Conservation (phyloP, 2,797 vertebrate genomes). For the Lates japonicus region DNA sequence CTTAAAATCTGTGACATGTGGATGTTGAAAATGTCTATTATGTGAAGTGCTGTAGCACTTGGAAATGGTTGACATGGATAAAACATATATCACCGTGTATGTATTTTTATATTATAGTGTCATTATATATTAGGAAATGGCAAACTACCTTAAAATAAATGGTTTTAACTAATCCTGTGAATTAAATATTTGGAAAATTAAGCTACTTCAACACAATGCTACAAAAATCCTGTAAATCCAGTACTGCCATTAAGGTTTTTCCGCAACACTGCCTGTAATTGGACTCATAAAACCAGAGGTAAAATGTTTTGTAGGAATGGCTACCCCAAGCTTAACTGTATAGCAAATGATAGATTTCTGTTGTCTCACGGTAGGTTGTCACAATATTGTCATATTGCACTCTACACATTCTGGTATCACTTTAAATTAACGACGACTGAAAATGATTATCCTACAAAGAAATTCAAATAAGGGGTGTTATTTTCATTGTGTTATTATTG, state of each 20-base stretch:
- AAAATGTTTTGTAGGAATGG: not conserved
- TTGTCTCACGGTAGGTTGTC: not conserved
- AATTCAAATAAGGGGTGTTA: not conserved
- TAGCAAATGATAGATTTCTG: not conserved
- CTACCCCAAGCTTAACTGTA: not conserved
- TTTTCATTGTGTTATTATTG: not conserved
- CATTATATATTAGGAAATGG: not conserved
- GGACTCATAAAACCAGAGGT: constrained; percentile 2
- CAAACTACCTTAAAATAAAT: not conserved
- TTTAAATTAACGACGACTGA: not conserved
- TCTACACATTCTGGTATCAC: not conserved
- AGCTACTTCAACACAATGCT: not conserved
- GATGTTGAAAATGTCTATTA: not conserved
- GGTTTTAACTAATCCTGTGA: not conserved
- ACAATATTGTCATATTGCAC: not conserved
- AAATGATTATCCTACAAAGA: not conserved
- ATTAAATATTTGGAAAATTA: not conserved
- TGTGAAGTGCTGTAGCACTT: not conserved
- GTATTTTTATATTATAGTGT: not conserved
- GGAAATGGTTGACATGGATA: not conserved
- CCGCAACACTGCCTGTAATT: not conserved
- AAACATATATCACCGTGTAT: not conserved
- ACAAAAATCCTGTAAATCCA: not conserved
- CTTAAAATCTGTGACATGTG: not conserved
- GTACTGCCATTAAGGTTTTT: not conserved